Conservation (phyloP, 1,140 invertebrate species). For the Adelges cooleyi region DNA sequence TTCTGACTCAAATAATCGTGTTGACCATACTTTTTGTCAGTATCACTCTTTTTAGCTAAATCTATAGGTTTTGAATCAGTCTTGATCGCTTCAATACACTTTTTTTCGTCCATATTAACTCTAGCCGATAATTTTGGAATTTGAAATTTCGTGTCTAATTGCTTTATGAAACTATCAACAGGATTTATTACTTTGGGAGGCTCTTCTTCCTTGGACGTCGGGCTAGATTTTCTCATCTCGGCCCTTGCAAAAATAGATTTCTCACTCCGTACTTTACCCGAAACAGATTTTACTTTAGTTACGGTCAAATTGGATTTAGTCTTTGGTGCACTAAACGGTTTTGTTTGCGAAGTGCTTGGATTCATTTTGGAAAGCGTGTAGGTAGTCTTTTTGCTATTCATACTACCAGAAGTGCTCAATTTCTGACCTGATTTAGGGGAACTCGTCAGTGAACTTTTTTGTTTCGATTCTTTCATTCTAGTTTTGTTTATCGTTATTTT, state of each 20-base stretch:
- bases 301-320: conserved; percentile 15
- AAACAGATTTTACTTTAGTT: conserved; percentile 34
- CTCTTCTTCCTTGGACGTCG: conserved; percentile 45
- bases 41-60: conserved; percentile 28
- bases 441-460: conserved; percentile 36
- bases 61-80: conserved; percentile 29
- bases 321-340: conserved; percentile 9
- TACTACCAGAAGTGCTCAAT: conserved; percentile 67
- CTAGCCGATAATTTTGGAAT: conserved; percentile 66
- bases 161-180: conserved; percentile 6
- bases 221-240: conserved; percentile 30
- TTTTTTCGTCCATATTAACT: conserved; percentile 26
- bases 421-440: conserved; percentile 49
- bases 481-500: conserved; percentile 85
- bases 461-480: conserved; percentile 46
- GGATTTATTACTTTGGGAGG: conserved; percentile 39
- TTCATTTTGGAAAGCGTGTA: conserved; percentile 6
- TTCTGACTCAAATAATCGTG: conserved; percentile 7
- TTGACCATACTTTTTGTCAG: conserved; percentile 13
- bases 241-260: conserved; percentile 17
- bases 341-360: conserved; percentile 4
- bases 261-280: conserved; percentile 1
- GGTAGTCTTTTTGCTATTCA: conserved; percentile 63
- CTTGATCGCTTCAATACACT: background rate
- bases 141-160: conserved; percentile 70